Base-by-base conservation (phyloP, 92 coral and sea anemone genomes). In the Anthopleura xanthogrammica region DNA sequence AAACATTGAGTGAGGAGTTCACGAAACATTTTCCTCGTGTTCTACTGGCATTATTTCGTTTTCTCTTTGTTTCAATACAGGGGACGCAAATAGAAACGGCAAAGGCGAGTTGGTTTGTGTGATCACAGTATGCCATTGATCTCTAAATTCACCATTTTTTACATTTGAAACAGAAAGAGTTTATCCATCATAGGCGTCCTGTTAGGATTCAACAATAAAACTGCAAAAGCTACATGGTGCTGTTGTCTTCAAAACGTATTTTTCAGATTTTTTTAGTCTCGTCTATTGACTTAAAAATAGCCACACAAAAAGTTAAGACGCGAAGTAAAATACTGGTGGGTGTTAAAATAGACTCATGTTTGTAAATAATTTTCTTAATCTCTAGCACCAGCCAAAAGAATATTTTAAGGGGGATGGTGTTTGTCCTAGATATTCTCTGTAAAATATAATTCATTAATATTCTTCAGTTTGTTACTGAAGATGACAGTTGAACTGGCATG, bases 51-150 rank as follows among this genome's bases (percentile, higher is more conserved):
- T 36, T 13, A 40, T 14, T 73, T 43, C 14, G 24, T 41, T 75
- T 75, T 20, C 75, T 52, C 60, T 80, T 80, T 79, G 82, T 79
- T 7, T 80, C 13, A 50, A 10, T 24, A 50, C 84, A 22, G 66
- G 23, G 36, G 50, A 72, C 4, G 40, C 17, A 76, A 52, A 76
- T 7, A 10, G 14, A 52, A 50, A 46, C 50, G 9, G 5, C 7
- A 46, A 46, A 46, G n/a, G n/a, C 9, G 9, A 46, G 50, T 46
- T 29, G 80, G 20, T 74, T 80, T 76, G 56, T 76, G 48, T 70
- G 77, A 41, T 81, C 84, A 3, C 84, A 81, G 84, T 81, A n/a
- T 81, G 77, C 22, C 5, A 16, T 52, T 39, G 6, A 81, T 46
- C 55, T 54, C 65, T 2, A 68, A 60, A 46, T 70, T 48, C 29